These are phyloP conservation scores for Nemoura dubitans DNA, from an alignment of 2,888 invertebrate genomes.

Conservation along the genomic window DNA sequence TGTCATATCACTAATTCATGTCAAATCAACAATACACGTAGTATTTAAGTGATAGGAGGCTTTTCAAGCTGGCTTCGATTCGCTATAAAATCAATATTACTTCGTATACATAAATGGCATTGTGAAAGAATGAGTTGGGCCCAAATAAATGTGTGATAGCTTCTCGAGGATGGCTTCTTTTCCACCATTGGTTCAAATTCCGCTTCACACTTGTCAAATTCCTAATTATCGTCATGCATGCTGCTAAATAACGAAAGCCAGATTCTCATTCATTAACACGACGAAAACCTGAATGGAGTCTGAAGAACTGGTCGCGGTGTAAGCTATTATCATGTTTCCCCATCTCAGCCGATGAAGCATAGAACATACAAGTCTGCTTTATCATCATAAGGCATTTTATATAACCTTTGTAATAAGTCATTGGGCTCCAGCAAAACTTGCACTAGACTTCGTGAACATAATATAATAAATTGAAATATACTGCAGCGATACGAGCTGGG, in stretches of 20 bases:
- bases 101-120: not conserved
- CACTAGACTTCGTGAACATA: not conserved
- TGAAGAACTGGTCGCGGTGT: not conserved
- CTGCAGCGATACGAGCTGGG: not conserved
- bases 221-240: conserved; percentile 9
- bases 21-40: not conserved
- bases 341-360: not conserved
- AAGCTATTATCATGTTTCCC: not conserved
- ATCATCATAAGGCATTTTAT: conserved; percentile 3
- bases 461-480: not conserved
- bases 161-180: not conserved
- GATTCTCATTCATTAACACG: not conserved
- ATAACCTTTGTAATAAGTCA: conserved; percentile 12
- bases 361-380: conserved; percentile 7
- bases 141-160: too few relatives aligned
- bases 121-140: too few relatives aligned
- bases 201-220: conserved; percentile 4
- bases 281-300: not conserved
- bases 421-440: not conserved
- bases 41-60: not conserved
- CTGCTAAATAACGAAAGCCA: not conserved
- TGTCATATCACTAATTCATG: not conserved
- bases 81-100: not conserved
- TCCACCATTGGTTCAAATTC: not conserved
- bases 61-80: not conserved